These are phyloP conservation scores for Pteromalus puparum DNA, from an alignment of 1,140 invertebrate genomes.

Conservation along the genomic window DNA sequence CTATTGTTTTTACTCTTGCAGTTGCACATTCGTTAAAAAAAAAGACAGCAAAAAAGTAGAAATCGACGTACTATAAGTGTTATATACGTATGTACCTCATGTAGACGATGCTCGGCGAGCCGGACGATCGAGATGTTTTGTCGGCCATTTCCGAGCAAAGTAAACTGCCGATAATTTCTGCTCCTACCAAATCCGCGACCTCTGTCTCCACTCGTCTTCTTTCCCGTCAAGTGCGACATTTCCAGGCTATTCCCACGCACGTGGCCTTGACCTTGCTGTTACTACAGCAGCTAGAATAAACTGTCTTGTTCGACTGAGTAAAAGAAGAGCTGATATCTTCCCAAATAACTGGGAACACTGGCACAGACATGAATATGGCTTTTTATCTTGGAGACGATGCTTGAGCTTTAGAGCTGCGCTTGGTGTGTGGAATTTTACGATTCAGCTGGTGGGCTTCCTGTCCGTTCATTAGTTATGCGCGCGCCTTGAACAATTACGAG, in stretches of 20 bases:
- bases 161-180: constrained; percentile 65
- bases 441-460: background rate
- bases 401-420: background rate
- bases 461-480: background rate
- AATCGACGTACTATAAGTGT: background rate
- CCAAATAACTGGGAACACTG: background rate
- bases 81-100: constrained; percentile 65
- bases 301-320: background rate
- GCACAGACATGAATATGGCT: background rate
- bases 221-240: constrained; percentile 61
- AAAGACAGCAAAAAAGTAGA: background rate
- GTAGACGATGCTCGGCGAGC: constrained; percentile 66
- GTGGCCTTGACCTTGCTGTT: background rate
- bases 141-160: constrained; percentile 64
- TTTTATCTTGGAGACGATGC: background rate
- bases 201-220: constrained; percentile 45
- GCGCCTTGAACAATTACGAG: background rate
- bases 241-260: background rate
- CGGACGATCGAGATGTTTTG: constrained; percentile 63
- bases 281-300: background rate
- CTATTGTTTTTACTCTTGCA: background rate
- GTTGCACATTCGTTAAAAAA: background rate
- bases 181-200: constrained; percentile 26
- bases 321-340: background rate
- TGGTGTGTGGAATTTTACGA: too few relatives aligned